Base-by-base conservation (phyloP, 2,888 invertebrate species). In the Cerastis leucographa region DNA sequence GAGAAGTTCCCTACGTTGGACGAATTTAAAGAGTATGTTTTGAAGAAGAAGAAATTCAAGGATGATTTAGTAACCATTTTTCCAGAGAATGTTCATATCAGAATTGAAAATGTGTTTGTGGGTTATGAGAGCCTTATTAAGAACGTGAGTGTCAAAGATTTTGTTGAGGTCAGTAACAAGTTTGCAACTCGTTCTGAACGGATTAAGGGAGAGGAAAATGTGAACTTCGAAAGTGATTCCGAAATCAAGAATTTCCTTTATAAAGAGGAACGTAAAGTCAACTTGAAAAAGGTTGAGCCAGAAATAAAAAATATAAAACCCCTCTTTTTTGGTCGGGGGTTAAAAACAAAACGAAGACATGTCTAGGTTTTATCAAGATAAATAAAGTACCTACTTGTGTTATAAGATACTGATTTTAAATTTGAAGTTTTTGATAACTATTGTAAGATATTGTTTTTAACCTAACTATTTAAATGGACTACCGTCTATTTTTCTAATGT, bases 1-100 rank as follows among this genome's bases (percentile, higher is more conserved):
- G 25, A 51, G 22, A 56, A 65, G 14, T 78, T 49, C 25, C 78
- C 78, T 49, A 72, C 80, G 5, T 35, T 78, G 35, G n/a, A 51
- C 0, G 78, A 78, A 51, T 78, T 51, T 59, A 78, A 1, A 11
- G 56, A 72, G 5, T 78, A 51, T 44, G 19, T 80, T 65, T 65
- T 80, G 25, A 72, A 72, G 14, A 80, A 59, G 56, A 78, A 65
- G 65, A 65, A 65, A n/a, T 78, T 59, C 14, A 78, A 65, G 17
- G n/a, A 49, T 9, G 46, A 78, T 59, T 72, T 80, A 25, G 78
- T 78, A 42, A 78, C 46, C 0, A 78, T 78, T 19, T 78, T 80
- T 25, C 64, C 78, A 49, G 12, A n/a, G 17, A n/a, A 35, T 51
- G 80, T 49, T 44, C 19, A 7, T 35, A 14, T 5, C 0, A 0